Conservation (phyloP, 2,888 invertebrate genomes). For the Melanchra persicariae region DNA sequence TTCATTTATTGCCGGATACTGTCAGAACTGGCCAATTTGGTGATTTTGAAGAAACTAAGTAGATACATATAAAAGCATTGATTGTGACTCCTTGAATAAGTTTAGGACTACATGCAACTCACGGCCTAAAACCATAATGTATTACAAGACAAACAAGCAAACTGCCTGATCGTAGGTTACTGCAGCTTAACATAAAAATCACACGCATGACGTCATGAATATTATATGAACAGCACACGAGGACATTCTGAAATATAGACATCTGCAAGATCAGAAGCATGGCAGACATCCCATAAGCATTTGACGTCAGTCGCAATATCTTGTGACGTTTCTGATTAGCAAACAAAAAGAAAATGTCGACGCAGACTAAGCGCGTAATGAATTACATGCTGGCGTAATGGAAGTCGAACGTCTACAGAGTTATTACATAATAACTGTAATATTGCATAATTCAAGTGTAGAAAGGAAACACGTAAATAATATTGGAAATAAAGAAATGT, state of each 20-base stretch:
- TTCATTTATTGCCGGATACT: too few relatives aligned
- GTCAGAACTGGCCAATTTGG: background rate
- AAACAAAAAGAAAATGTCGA: constrained; percentile 31
- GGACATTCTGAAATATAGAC: too few relatives aligned
- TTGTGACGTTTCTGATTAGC: constrained; percentile 30
- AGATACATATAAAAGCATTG: background rate
- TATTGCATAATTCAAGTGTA: constrained; percentile 11
- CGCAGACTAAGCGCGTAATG: constrained; percentile 14
- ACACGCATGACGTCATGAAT: too few relatives aligned
- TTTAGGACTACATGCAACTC: background rate
- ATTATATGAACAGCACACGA: too few relatives aligned
- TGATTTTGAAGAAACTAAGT: background rate
- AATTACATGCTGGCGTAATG: constrained; percentile 23
- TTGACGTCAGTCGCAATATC: constrained; percentile 7
- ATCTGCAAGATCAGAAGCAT: too few relatives aligned
- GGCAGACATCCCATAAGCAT: constrained; percentile 5
- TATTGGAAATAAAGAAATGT: background rate
- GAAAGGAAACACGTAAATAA: background rate
- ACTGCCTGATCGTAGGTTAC: background rate
- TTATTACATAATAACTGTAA: constrained; percentile 14
- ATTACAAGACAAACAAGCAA: background rate
- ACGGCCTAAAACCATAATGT: background rate
- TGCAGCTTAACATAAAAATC: too few relatives aligned
- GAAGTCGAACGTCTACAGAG: background rate
- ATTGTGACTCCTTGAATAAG: background rate